Evolutionary conservation across 2,113 vertebrate species (phyloP).

Genomic region (Thunnus thynnus): DNA sequence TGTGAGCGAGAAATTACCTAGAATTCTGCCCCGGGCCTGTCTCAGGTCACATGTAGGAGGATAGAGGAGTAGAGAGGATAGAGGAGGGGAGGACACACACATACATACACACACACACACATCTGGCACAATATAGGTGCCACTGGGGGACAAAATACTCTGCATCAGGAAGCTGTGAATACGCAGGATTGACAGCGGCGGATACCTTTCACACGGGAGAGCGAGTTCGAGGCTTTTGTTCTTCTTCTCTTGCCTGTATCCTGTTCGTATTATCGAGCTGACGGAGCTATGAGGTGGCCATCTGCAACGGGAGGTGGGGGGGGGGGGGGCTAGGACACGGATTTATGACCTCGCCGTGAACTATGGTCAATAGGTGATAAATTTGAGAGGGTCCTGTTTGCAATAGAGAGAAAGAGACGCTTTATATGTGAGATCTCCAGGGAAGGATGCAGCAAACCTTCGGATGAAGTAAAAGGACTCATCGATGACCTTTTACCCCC

Average conservation of each 20-base stretch:
- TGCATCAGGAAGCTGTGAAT: constrained; percentile 83
- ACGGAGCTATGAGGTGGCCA: constrained; percentile 57
- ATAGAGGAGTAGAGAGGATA: constrained; percentile 69
- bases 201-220: constrained; percentile 76
- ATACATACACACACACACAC: constrained; percentile 79
- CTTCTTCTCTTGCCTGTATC: constrained; percentile 36
- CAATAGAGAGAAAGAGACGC: constrained; percentile 34
- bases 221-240: constrained; percentile 56
- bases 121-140: constrained; percentile 97
- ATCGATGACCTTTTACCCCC: constrained; percentile 64
- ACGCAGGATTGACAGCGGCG: constrained; percentile 76
- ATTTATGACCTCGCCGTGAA: constrained; percentile 68
- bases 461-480: constrained; percentile 58
- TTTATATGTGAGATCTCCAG: constrained; percentile 66
- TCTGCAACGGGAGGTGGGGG: constrained; percentile 35
- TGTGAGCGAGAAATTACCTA: constrained; percentile 96
- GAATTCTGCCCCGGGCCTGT: constrained; percentile 89
- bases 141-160: constrained; percentile 92
- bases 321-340: not conserved
- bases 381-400: constrained; percentile 66
- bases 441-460: constrained; percentile 49
- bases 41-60: constrained; percentile 95
- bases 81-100: not conserved
- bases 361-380: constrained; percentile 77
- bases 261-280: constrained; percentile 64